Base-by-base conservation (phyloP, 1,140 invertebrate species). In the Drosophila prosaltans region DNA sequence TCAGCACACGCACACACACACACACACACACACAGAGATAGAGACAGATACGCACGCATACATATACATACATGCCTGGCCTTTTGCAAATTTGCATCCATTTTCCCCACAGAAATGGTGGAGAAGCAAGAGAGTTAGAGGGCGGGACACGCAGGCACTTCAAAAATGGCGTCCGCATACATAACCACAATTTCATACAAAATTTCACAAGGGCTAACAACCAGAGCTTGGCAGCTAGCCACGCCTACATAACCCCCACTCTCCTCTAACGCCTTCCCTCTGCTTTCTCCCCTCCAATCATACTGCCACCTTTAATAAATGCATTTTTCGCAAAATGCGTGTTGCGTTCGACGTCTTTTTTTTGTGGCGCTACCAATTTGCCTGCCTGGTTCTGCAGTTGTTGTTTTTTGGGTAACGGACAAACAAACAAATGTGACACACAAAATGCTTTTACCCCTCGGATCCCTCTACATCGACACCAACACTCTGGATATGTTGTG, bases 251-350 rank as follows among this genome's bases (percentile, higher is more conserved):
- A 24, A 54, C 2, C 60, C n/a, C 24, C 26, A 41, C 11, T 16
- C 30, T 36, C 32, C 32, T 36, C 32, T 4, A 2, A 2, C 2
- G 2, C 28, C 28, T 4, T 3, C 2, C 28, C 28, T 4, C 4
- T 30, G 0, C 28, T 4, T 4, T 30, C 4, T 30, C 11, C 39
- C n/a, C 39, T 40, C 32, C 32, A 11, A 16, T 54, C 45, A 41
- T 64, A 54, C 8, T 51, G 4, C 40, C 16, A 24, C 28, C 32
- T 51, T 65, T 48, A 69, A 78, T 80, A 77, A 84, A 84, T 89
- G 84, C 84, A 80, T 88, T 80, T 86, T 89, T 78, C 63, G 65
- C 68, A 80, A 80, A 80, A 88, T 80, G 83, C 83, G 83, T 88
- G 83, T 80, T 80, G 84, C 83, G 84, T 77, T 78, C 55, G 64